A percentile compares a stretch with the other conserved stretches of the same genome.
Conservation (phyloP, 1,140 invertebrate genomes). For the Drosophila burlai region DNA sequence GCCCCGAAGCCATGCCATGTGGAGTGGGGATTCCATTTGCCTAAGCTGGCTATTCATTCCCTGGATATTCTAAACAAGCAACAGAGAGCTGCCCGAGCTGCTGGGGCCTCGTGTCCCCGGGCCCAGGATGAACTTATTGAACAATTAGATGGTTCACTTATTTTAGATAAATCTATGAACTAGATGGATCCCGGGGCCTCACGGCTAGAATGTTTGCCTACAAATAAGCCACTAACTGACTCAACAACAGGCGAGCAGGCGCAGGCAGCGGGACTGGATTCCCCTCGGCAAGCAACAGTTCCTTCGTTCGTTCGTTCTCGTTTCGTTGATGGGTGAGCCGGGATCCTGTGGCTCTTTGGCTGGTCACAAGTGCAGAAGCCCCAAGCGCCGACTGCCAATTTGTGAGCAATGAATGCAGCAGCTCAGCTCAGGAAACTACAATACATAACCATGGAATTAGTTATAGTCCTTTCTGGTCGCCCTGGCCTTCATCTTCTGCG, state of each 20-base stretch:
- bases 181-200: slow-evolving; percentile 48
- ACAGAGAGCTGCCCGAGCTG: slow-evolving; percentile 53
- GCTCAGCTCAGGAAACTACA: slow-evolving; percentile 65
- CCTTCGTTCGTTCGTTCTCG: not conserved
- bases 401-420: slow-evolving; percentile 76
- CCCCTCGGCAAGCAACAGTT: slow-evolving; percentile 47
- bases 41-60: slow-evolving; percentile 82
- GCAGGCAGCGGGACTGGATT: not conserved
- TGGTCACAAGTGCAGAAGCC: slow-evolving; percentile 50
- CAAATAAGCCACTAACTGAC: slow-evolving; percentile 59
- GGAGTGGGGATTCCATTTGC: slow-evolving; percentile 65
- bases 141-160: slow-evolving; percentile 79
- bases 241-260: slow-evolving; percentile 30
- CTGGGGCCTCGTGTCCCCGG: slow-evolving; percentile 31
- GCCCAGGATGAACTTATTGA: slow-evolving; percentile 66
- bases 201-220: slow-evolving; percentile 35
- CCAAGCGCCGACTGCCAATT: slow-evolving; percentile 64
- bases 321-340: slow-evolving; percentile 6
- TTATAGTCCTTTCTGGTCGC: slow-evolving; percentile 47
- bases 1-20: slow-evolving; percentile 10
- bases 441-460: slow-evolving; percentile 81
- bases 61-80: slow-evolving; percentile 78
- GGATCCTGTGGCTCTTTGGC: slow-evolving; percentile 26
- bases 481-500: slow-evolving; percentile 24
- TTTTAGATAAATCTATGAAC: slow-evolving; percentile 64